Evolutionary conservation across 2,113 vertebrate genomes (phyloP).

Genomic region (Chinchilla lanigera): DNA sequence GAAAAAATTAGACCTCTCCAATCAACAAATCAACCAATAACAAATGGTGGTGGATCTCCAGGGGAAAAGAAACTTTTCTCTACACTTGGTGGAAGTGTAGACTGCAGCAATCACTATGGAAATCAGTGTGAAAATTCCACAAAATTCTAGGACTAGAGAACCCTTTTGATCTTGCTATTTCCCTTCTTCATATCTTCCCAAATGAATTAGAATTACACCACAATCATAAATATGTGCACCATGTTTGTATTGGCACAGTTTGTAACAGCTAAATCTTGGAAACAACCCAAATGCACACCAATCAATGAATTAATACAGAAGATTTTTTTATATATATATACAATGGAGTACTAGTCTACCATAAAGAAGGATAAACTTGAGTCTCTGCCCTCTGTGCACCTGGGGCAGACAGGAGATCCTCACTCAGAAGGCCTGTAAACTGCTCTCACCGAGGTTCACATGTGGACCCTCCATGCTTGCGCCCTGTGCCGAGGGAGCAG

Average conservation of each 20-base stretch:
- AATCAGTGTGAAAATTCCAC: neutral
- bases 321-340: neutral
- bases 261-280: neutral
- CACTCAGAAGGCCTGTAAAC: too few species aligned
- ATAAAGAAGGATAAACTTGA: neutral
- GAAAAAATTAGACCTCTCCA: too few species aligned
- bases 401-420: too few species aligned
- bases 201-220: neutral
- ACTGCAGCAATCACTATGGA: neutral
- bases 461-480: too few species aligned
- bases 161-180: neutral
- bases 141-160: neutral
- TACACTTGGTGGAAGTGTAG: neutral
- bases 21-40: neutral
- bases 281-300: neutral
- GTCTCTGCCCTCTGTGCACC: too few species aligned
- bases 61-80: neutral
- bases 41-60: neutral
- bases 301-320: neutral
- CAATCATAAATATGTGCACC: neutral
- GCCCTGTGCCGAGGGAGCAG: too few species aligned
- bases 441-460: too few species aligned
- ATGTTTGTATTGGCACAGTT: neutral
- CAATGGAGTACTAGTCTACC: neutral
- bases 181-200: neutral